Percentiles rank a stretch among this genome's conserved stretches.
Evolutionary conservation across 1,140 invertebrate species (phyloP).

Genomic region (Protaetia brevitarsis): DNA sequence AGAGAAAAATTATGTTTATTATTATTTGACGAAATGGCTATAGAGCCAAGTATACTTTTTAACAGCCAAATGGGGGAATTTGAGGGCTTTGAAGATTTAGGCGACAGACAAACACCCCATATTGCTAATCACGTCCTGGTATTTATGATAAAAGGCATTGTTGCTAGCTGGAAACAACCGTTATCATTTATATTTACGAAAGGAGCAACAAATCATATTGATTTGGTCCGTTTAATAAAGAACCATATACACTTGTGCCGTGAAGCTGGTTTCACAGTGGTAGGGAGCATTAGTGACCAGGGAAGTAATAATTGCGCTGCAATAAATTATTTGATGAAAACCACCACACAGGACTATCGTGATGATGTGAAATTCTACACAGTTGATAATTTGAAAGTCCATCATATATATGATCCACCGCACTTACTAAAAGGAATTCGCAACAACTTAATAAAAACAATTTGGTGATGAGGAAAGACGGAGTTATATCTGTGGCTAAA

Average conservation of each 20-base stretch:
- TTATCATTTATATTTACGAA: too few relatives aligned
- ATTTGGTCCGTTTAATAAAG: background rate
- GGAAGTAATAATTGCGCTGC: background rate
- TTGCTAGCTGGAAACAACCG: slow-evolving; percentile 23
- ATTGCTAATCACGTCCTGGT: slow-evolving; percentile 17
- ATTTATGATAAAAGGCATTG: slow-evolving; percentile 1
- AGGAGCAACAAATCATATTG: background rate
- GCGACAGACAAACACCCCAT: background rate
- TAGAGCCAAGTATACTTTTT: background rate
- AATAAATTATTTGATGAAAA: background rate
- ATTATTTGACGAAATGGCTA: slow-evolving; percentile 19
- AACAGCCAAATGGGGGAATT: background rate
- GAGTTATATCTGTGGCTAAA: background rate
- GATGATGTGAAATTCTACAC: background rate
- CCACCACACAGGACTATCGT: background rate
- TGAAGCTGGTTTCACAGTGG: background rate
- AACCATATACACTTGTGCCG: background rate
- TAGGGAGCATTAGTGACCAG: background rate
- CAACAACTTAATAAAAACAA: background rate
- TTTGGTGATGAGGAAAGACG: background rate
- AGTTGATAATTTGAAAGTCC: background rate
- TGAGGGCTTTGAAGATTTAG: slow-evolving; percentile 19
- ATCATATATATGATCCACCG: background rate
- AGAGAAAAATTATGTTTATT: slow-evolving; percentile 1
- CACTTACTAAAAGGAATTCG: background rate